These are phyloP conservation scores for Capitulum mitella DNA, from an alignment of 2,888 invertebrate species.

Conservation along the genomic window DNA sequence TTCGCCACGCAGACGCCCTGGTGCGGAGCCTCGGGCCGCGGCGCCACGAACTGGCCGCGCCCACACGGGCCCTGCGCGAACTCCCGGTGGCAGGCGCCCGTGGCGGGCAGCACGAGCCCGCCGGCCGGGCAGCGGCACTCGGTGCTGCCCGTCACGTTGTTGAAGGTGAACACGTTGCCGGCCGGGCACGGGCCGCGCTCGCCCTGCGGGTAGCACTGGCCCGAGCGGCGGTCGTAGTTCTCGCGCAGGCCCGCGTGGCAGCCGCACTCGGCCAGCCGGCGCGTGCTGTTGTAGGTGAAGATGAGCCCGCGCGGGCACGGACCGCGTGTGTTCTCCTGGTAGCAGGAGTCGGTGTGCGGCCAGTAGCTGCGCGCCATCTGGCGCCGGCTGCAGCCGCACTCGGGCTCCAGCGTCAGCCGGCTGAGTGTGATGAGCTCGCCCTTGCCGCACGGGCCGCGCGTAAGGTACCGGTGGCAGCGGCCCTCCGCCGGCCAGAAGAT, in stretches of 20 bases:
- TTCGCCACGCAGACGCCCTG: conserved; percentile 55
- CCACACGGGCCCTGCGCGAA: conserved; percentile 71
- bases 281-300: conserved; percentile 52
- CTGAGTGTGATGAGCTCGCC: conserved; percentile 55
- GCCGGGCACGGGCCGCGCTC: conserved; percentile 37
- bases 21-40: background rate
- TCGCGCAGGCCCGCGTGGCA: conserved; percentile 59
- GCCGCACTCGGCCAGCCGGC: conserved; percentile 51
- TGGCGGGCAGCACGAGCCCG: conserved; percentile 47
- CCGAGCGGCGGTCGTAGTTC: conserved; percentile 61
- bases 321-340: conserved; percentile 69
- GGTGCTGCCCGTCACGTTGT: conserved; percentile 42
- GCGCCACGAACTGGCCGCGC: conserved; percentile 37
- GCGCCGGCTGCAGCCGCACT: conserved; percentile 35
- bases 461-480: conserved; percentile 62
- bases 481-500: conserved; percentile 69
- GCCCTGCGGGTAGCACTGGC: conserved; percentile 37
- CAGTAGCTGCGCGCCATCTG: conserved; percentile 50
- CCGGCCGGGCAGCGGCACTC: conserved; percentile 39
- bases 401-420: conserved; percentile 43
- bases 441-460: conserved; percentile 66
- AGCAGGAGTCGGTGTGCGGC: conserved; percentile 58
- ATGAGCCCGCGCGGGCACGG: conserved; percentile 70
- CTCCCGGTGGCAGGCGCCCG: conserved; percentile 66
- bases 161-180: conserved; percentile 32